phyloP scores from a whole-genome alignment of 2,113 vertebrate species.

The Podilymbus podiceps region DNA sequence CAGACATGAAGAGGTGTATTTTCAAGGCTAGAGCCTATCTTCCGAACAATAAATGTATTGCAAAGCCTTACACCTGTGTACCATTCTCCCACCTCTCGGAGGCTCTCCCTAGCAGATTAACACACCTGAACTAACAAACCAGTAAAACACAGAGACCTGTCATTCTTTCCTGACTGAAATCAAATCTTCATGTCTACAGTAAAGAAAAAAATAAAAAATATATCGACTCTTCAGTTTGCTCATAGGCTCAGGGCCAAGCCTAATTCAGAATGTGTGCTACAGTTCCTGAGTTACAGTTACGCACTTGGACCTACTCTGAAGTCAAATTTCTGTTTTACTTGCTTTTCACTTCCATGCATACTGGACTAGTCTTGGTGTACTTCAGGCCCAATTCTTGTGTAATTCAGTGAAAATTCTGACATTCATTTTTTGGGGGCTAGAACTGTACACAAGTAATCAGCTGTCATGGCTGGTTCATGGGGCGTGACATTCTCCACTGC shows the following conservation, averaged over 20 bases:
- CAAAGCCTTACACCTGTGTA: neutral
- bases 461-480: neutral
- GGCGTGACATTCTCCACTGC: neutral
- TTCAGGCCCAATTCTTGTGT: neutral
- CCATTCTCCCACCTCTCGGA: neutral
- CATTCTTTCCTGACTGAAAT: neutral
- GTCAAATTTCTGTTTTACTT: neutral
- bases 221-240: neutral
- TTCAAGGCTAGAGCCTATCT: neutral
- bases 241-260: neutral
- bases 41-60: neutral
- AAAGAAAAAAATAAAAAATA: neutral
- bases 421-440: neutral
- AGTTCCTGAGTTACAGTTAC: neutral
- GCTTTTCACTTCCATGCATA: neutral
- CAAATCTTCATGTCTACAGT: neutral
- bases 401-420: neutral
- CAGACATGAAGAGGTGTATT: neutral
- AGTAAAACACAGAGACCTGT: neutral
- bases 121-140: neutral
- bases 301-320: neutral
- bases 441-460: neutral
- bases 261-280: neutral
- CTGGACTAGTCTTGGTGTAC: neutral
- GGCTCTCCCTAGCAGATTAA: neutral